Evolutionary conservation across 1,140 invertebrate genomes (phyloP).

Genomic region (Bombus superbus): DNA sequence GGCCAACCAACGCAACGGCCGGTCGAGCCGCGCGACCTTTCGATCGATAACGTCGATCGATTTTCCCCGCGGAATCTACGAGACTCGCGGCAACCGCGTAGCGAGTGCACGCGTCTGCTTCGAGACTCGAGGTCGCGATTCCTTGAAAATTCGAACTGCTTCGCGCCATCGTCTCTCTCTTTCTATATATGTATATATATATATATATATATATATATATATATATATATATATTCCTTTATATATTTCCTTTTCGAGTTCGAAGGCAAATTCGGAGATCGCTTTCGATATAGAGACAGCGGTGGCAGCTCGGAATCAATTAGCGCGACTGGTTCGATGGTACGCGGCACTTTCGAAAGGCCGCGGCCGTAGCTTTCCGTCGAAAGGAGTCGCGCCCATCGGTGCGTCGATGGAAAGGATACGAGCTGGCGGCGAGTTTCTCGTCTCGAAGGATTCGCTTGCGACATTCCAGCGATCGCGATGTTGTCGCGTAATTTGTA

Average conservation of each 20-base stretch:
- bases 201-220: no score
- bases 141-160: neutral
- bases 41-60: conserved; percentile 62
- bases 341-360: conserved; percentile 29
- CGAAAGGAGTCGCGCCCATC: neutral
- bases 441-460: conserved; percentile 15
- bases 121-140: neutral
- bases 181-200: no score
- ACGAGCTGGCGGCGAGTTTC: conserved; percentile 18
- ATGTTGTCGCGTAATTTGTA: conserved; percentile 51
- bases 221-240: no score
- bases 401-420: conserved; percentile 8
- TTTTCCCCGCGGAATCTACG: conserved; percentile 17
- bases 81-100: neutral
- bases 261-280: no score
- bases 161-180: neutral
- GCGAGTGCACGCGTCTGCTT: neutral
- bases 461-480: conserved; percentile 52
- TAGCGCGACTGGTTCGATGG: neutral
- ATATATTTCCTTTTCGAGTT: no score
- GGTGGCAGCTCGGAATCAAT: no score
- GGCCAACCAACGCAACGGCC: conserved; percentile 36
- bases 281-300: no score
- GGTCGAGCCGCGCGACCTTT: conserved; percentile 17
- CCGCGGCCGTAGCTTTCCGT: neutral